Evolutionary conservation across 1,140 invertebrate species (phyloP).

Genomic region (Drosophila bifasciata): DNA sequence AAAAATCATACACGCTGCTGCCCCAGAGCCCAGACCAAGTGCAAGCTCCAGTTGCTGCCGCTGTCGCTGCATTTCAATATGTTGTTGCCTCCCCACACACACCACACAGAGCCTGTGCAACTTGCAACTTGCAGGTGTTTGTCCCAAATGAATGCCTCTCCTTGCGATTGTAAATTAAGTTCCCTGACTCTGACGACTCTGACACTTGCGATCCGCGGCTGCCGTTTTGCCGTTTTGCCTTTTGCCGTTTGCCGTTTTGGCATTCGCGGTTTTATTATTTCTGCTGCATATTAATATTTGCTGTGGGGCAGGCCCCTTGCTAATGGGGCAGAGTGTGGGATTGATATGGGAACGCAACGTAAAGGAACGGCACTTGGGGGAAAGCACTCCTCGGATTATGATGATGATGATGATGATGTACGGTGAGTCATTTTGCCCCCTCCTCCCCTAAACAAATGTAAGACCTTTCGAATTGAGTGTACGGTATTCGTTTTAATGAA

Average conservation of each 20-base stretch:
- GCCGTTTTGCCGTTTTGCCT: constrained; percentile 20
- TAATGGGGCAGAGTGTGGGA: constrained; percentile 22
- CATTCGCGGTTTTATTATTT: constrained; percentile 42
- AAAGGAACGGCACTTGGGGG: no score
- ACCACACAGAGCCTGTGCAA: no score
- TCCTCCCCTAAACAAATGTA: no score
- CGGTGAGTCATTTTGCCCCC: no score
- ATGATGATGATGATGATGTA: no score
- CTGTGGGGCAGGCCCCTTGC: constrained; percentile 20
- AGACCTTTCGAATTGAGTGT: no score
- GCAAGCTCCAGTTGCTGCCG: constrained; percentile 2
- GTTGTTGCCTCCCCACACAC: constrained; percentile 36
- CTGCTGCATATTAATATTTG: constrained; percentile 42
- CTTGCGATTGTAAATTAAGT: constrained; percentile 78
- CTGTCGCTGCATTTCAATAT: constrained; percentile 62
- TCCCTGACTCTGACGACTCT: constrained; percentile 40
- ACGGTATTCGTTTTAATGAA: no score
- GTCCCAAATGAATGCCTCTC: constrained; percentile 68
- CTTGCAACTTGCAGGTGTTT: constrained; percentile 71
- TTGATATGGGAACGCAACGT: constrained; percentile 6
- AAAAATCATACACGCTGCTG: constrained; percentile 73
- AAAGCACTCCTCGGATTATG: no score
- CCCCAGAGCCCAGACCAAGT: background rate
- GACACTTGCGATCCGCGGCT: constrained; percentile 32
- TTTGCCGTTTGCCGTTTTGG: constrained; percentile 18